Conservation (phyloP, 2,888 invertebrate species). For the Drosophila merina region DNA sequence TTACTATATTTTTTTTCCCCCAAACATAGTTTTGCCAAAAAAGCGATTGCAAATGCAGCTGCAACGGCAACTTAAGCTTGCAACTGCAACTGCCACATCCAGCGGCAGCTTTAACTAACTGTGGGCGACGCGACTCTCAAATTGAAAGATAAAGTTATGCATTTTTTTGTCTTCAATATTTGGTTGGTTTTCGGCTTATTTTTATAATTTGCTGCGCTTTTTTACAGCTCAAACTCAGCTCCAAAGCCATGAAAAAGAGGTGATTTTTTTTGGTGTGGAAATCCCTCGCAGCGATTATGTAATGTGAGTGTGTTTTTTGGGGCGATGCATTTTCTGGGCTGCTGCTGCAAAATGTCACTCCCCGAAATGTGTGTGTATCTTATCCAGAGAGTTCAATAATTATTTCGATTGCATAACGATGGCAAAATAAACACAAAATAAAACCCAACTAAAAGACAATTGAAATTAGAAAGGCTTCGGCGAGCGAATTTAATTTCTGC, state of each 20-base stretch:
- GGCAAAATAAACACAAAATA: background rate
- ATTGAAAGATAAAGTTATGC: slow-evolving; percentile 32
- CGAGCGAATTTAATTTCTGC: slow-evolving; percentile 42
- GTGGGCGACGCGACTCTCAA: slow-evolving; percentile 61
- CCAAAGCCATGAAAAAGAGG: slow-evolving; percentile 71
- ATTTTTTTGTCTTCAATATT: slow-evolving; percentile 19
- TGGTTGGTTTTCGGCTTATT: slow-evolving; percentile 50
- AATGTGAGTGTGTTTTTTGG: slow-evolving; percentile 60
- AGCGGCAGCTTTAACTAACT: slow-evolving; percentile 43
- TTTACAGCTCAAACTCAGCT: slow-evolving; percentile 18
- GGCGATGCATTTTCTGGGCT: slow-evolving; percentile 37
- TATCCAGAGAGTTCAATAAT: slow-evolving; percentile 28
- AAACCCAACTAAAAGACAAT: slow-evolving; percentile 54
- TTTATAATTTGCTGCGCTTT: slow-evolving; percentile 75
- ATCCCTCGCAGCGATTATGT: slow-evolving; percentile 72
- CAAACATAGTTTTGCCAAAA: slow-evolving; percentile 35
- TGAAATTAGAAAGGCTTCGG: slow-evolving; percentile 78
- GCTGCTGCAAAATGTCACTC: slow-evolving; percentile 53
- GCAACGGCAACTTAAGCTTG: slow-evolving; percentile 10
- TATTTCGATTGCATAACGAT: slow-evolving; percentile 51
- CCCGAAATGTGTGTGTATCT: slow-evolving; percentile 16
- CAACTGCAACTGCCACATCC: slow-evolving; percentile 36
- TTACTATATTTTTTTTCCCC: slow-evolving; percentile 39
- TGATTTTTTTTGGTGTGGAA: slow-evolving; percentile 70
- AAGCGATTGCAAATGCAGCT: slow-evolving; percentile 50